These are phyloP conservation scores for Myripristis murdjan DNA, from an alignment of 2,797 vertebrate genomes.

Conservation along the genomic window DNA sequence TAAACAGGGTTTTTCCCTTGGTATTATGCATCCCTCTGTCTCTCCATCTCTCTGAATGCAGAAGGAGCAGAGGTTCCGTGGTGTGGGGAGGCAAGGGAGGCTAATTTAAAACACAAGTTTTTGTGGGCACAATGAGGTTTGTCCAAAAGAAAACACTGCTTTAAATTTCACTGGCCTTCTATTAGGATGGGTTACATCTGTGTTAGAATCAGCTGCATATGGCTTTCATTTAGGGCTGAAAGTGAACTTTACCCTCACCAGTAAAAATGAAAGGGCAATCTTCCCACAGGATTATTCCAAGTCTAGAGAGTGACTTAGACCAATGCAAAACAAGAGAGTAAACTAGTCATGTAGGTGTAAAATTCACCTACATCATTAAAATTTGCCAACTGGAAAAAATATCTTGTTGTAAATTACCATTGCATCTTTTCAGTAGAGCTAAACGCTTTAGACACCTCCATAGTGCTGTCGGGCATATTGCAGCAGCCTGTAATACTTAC, in stretches of 20 bases:
- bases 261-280: slow-evolving; percentile 56
- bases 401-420: slow-evolving; percentile 41
- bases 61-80: slow-evolving; percentile 26
- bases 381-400: slow-evolving; percentile 45
- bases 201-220: slow-evolving; percentile 59
- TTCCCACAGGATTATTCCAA: slow-evolving; percentile 17
- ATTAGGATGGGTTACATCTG: slow-evolving; percentile 59
- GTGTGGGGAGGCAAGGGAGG: slow-evolving; percentile 17
- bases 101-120: slow-evolving; percentile 74
- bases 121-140: slow-evolving; percentile 62
- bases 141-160: slow-evolving; percentile 69
- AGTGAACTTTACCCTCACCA: slow-evolving; percentile 63
- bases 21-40: slow-evolving; percentile 44
- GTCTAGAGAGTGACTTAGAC: not conserved
- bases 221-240: slow-evolving; percentile 59
- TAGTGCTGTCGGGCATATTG: slow-evolving; percentile 20
- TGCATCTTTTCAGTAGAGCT: slow-evolving; percentile 33
- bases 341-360: slow-evolving; percentile 58
- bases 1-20: slow-evolving; percentile 51
- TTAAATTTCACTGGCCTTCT: slow-evolving; percentile 65
- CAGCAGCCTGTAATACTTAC: slow-evolving; percentile 42
- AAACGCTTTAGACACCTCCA: slow-evolving; percentile 49
- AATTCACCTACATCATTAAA: slow-evolving; percentile 44
- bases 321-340: slow-evolving; percentile 12
- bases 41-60: not conserved